Conservation (phyloP, 2,113 vertebrate genomes). For the Neolamprologus hecqui region DNA sequence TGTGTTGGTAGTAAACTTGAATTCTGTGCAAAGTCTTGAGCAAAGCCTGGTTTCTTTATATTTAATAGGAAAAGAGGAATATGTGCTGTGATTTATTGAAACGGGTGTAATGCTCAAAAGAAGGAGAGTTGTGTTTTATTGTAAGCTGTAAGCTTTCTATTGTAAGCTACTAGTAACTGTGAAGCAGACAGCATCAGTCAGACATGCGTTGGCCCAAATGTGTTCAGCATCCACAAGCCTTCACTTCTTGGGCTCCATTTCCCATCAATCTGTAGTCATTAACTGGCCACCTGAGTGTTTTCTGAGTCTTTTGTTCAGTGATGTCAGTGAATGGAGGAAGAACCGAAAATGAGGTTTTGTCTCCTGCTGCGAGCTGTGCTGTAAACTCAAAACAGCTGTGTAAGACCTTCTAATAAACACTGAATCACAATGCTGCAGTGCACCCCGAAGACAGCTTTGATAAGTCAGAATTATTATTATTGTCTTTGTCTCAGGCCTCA, state of each 20-base stretch:
- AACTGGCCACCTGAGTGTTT: background rate
- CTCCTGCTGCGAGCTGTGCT: slow-evolving; percentile 24
- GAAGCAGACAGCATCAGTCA: background rate
- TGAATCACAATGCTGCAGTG: background rate
- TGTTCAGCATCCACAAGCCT: background rate
- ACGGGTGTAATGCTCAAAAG: background rate
- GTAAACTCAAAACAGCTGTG: slow-evolving; percentile 52
- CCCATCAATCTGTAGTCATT: background rate
- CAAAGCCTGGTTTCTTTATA: background rate
- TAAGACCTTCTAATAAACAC: slow-evolving; percentile 6
- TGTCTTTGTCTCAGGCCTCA: background rate
- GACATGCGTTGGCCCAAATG: background rate
- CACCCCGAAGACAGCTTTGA: background rate
- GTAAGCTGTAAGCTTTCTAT: background rate
- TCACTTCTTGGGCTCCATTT: background rate
- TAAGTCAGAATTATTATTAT: background rate
- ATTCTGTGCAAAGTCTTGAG: background rate
- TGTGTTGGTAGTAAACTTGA: background rate
- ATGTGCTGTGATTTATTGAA: background rate
- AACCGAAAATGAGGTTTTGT: slow-evolving; percentile 37
- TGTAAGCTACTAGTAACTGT: background rate
- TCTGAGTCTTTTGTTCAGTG: background rate
- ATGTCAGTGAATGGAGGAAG: background rate
- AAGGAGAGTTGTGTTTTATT: background rate
- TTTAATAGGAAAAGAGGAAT: background rate